Evolutionary conservation across 2,888 invertebrate genomes (phyloP), one percentile per base, ranked within the genome.

Genomic region (Enchytraeus crypticus): DNA sequence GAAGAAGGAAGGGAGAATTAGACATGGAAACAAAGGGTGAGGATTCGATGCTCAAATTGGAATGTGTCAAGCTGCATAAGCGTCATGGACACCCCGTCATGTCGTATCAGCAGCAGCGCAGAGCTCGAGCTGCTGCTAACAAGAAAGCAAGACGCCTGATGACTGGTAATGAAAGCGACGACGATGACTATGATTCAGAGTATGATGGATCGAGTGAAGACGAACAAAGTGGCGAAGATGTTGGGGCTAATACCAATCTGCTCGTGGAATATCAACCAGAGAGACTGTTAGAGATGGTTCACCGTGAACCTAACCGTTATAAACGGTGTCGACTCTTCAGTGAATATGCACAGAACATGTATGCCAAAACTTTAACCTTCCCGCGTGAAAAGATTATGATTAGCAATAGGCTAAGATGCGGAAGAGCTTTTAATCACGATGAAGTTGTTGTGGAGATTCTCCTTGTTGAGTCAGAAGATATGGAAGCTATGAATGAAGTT

Each of bases 401-500:
- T 11, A 64, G 64, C 56, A 71, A 66, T 55, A 56, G 69, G 5
- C 59, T 60, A 55, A 58, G 69, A 29, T 70, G 72, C 59, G 73
- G 73, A 14, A 69, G 69, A 33, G 75, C 71, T 27, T 72, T 73
- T 46, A 58, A 72, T 56, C 65, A 66, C 34, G 76, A 76, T 65
- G 69, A 71, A 45, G 75, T 74, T 5, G 72, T 75, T 2, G 71
- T 76, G 27, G 72, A 73, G 56, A 60, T 76, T 2, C 30, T 71
- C 2, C 60, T 57, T 11, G 61, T 62, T 11, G 57, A 64, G 8
- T 45, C 53, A 11, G 46, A 45, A 27, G 54, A 62, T 23, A 26
- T 21, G 11, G 43, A 33, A 29, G 56, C 59, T 33, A 33, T 27
- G n/a, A 33, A 43, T 21, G 64, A 58, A 34, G 49, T 51, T 11